Base-by-base conservation (phyloP, 1,140 invertebrate genomes). In the Zaprionus africanus region DNA sequence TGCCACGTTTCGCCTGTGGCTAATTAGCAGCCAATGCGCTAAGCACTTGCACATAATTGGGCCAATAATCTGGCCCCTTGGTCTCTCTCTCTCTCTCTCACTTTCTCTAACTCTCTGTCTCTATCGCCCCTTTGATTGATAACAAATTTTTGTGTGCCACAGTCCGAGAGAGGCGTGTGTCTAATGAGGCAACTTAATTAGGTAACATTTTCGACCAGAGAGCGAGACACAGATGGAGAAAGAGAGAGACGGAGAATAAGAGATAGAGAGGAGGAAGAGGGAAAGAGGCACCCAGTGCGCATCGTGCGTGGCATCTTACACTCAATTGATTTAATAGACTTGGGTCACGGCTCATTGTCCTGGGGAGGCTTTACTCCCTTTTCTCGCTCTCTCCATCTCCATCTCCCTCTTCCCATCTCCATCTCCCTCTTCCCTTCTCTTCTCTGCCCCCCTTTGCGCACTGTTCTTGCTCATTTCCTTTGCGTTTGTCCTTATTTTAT, bases 21-120 rank as follows among this genome's bases (percentile, higher is more conserved):
- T 87, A 88, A 88, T 88, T 90, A 90, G 75, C 85, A 70, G 81
- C 64, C 87, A 87, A 84, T 83, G 85, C 81, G 85, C 81, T 88
- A 90, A 90, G 84, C 85, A 90, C 84, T 88, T 84, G 85, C 81
- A 84, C 81, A 88, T 88, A 90, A 88, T 87, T 84, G 85, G 73
- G 54, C 73, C 77, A 86, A 86, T 85, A 84, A 69, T 60, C 65
- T 63, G 57, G 59, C 57, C 59, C 17, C 41, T 43, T n/a, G n/a
- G 15, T 81, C n/a, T 17, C 0, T 43, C 41, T 46, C n/a, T 5
- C 13, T 38, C 12, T 43, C 38, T n/a, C 41, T n/a, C 6, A 17
- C 41, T 46, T n/a, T 43, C 22, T 22, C 22, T 22, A 1, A 22
- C 22, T 22, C 41, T n/a, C 41, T n/a, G n/a, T 43, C 41, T 46